These are phyloP conservation scores for Drosophila lutescens DNA, from an alignment of 2,888 invertebrate genomes.

Conservation along the genomic window DNA sequence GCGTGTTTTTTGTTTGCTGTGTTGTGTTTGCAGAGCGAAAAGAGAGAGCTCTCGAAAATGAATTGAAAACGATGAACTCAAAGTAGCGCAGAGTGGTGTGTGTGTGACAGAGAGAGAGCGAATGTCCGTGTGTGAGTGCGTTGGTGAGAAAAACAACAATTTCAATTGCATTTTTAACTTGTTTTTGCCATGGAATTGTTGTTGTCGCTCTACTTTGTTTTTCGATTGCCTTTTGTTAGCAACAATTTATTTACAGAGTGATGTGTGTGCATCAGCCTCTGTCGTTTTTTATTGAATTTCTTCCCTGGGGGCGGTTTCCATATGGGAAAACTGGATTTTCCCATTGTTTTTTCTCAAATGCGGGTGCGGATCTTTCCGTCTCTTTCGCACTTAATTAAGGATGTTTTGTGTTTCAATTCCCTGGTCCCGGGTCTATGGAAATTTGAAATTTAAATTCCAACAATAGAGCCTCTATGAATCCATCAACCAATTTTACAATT, in stretches of 20 bases:
- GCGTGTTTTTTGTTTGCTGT: constrained; percentile 39
- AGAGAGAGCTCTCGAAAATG: constrained; percentile 67
- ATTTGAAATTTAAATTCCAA: not conserved
- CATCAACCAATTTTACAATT: no score
- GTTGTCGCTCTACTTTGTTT: constrained; percentile 23
- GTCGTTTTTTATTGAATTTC: constrained; percentile 2
- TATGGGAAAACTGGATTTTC: constrained; percentile 37
- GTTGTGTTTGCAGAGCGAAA: constrained; percentile 43
- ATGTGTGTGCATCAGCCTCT: not conserved
- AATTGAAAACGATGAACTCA: constrained; percentile 81
- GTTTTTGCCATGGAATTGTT: constrained; percentile 49
- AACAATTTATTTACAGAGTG: constrained; percentile 38
- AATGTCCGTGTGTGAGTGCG: constrained; percentile 17
- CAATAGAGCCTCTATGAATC: no score
- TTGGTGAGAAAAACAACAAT: constrained; percentile 20
- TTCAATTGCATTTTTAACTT: constrained; percentile 73
- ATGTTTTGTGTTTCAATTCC: constrained; percentile 15
- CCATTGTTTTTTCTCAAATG: constrained; percentile 17
- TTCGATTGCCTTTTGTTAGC: constrained; percentile 28
- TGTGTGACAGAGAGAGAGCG: not conserved
- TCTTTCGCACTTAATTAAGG: not conserved
- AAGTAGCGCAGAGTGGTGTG: constrained; percentile 63
- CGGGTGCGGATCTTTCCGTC: constrained; percentile 33
- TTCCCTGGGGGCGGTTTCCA: constrained; percentile 40
- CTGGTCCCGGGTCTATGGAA: not conserved